Conservation (phyloP, 2,888 invertebrate species). For the Ochropleura plecta region DNA sequence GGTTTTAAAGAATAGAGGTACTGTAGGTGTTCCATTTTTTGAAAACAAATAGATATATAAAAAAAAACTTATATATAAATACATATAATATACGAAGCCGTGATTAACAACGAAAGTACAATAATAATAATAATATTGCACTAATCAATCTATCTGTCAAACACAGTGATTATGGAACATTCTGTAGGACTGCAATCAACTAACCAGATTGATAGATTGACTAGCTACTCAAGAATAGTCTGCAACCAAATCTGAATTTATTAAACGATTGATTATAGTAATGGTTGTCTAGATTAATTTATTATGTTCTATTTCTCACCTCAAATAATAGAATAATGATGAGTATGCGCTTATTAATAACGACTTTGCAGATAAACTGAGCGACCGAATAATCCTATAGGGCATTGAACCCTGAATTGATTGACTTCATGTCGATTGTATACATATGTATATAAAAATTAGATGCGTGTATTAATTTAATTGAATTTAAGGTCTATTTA, state of each 20-base stretch:
- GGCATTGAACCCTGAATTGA: constrained; percentile 19
- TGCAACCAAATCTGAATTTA: constrained; percentile 22
- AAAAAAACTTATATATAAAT: too few species aligned
- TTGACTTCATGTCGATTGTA: constrained; percentile 7
- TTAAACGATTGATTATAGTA: constrained; percentile 5
- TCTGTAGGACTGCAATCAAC: not conserved
- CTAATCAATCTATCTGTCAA: constrained; percentile 29
- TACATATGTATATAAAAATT: not conserved
- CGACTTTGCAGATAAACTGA: constrained; percentile 34
- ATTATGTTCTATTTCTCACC: constrained; percentile 9
- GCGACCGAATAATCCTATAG: constrained; percentile 4
- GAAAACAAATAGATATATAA: too few species aligned
- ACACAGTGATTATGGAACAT: constrained; percentile 6
- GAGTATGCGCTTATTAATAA: constrained; percentile 29
- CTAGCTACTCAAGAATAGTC: constrained; percentile 2
- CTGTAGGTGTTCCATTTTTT: too few species aligned
- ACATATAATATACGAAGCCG: too few species aligned
- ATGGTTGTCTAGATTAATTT: constrained; percentile 8
- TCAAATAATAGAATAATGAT: constrained; percentile 29
- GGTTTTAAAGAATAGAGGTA: too few species aligned
- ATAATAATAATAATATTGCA: constrained; percentile 5
- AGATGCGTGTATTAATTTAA: constrained; percentile 22
- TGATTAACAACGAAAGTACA: too few species aligned
- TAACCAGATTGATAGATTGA: constrained; percentile 9
- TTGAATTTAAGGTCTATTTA: constrained; percentile 4